phyloP scores from a whole-genome alignment of 2,113 vertebrate species.

The Eclectus roratus region DNA sequence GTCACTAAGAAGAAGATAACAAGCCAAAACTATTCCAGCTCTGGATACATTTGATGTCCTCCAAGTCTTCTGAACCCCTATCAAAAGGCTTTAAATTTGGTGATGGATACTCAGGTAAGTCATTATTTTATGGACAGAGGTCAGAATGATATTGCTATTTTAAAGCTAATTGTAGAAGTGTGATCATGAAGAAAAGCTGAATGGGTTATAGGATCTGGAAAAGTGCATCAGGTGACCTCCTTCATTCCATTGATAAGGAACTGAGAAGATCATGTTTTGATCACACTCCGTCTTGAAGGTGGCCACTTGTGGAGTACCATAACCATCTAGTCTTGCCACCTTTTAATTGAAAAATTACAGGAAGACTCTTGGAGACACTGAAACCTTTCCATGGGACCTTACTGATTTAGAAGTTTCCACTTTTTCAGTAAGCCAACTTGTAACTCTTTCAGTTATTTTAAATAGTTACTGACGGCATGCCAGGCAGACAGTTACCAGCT shows the following conservation, averaged over 20 bases:
- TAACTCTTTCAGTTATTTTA: neutral
- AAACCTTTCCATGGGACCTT: neutral
- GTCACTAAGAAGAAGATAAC: neutral
- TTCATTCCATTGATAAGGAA: neutral
- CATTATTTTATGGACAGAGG: neutral
- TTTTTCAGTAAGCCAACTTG: neutral
- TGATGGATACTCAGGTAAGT: neutral
- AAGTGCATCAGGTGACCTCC: neutral
- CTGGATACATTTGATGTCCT: neutral
- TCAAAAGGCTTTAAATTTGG: neutral
- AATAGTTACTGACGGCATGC: neutral
- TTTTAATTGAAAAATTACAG: neutral
- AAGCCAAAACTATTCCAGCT: neutral
- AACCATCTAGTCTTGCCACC: neutral
- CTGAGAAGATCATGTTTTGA: neutral
- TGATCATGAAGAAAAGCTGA: neutral
- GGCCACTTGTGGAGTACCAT: neutral
- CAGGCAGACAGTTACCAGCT: neutral
- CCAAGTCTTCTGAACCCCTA: neutral
- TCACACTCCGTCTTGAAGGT: neutral
- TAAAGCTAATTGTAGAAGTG: neutral
- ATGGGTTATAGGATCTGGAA: neutral
- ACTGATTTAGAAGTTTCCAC: neutral
- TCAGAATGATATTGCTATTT: neutral
- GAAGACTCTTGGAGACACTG: neutral